These are phyloP conservation scores for Lasius platythorax DNA, from an alignment of 2,888 invertebrate genomes.

Conservation along the genomic window DNA sequence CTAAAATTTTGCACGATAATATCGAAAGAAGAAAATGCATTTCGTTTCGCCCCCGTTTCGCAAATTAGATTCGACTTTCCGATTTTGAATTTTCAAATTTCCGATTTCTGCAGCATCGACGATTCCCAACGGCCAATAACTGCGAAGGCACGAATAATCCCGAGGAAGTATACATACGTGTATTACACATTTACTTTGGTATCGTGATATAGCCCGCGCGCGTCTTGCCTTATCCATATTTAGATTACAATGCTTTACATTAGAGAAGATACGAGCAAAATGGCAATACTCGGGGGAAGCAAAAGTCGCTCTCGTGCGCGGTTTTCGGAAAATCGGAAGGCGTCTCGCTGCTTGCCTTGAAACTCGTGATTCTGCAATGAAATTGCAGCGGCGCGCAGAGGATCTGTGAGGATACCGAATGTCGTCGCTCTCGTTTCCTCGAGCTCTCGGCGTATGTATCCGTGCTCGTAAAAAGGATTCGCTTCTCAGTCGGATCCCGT, in stretches of 20 bases:
- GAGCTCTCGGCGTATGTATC: slow-evolving; percentile 53
- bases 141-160: not conserved
- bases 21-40: not conserved
- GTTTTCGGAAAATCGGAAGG: slow-evolving; percentile 50
- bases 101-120: not conserved
- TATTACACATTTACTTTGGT: slow-evolving; percentile 24
- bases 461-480: slow-evolving; percentile 73
- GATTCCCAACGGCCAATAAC: not conserved
- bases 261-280: slow-evolving; percentile 23
- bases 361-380: slow-evolving; percentile 54
- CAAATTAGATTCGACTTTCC: slow-evolving; percentile 11
- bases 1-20: not conserved
- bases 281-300: slow-evolving; percentile 19
- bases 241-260: slow-evolving; percentile 53
- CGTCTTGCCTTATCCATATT: slow-evolving; percentile 47
- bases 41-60: not conserved
- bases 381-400: slow-evolving; percentile 17
- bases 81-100: slow-evolving; percentile 9
- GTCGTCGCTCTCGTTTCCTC: slow-evolving; percentile 19
- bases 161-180: not conserved
- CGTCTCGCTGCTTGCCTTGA: slow-evolving; percentile 31
- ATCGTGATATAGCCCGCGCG: slow-evolving; percentile 24
- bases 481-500: slow-evolving; percentile 64
- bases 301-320: slow-evolving; percentile 25
- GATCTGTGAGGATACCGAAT: not conserved